These are phyloP conservation scores for Pseudomyrmex sp. DNA, from an alignment of 1,140 invertebrate genomes.

Conservation along the genomic window DNA sequence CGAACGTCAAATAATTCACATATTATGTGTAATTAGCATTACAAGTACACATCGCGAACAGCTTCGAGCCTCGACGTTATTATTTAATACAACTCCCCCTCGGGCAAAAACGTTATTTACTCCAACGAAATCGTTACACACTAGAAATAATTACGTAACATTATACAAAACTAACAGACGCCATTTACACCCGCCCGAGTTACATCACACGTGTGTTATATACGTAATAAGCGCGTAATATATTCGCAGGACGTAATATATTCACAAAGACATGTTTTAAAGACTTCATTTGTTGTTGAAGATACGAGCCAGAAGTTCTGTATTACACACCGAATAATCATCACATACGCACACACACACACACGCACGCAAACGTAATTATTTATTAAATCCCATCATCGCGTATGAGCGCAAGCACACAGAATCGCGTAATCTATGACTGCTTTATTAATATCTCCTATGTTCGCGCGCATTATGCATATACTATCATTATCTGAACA, in stretches of 20 bases:
- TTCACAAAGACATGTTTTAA: not conserved
- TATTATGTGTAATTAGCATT: not conserved
- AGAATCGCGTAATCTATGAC: not conserved
- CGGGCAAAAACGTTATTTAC: slow-evolving; percentile 16
- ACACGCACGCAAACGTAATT: slow-evolving; percentile 17
- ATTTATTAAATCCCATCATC: slow-evolving; percentile 22
- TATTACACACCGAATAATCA: not conserved
- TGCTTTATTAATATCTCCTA: slow-evolving; percentile 11
- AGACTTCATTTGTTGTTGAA: not conserved
- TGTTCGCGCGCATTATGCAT: not conserved
- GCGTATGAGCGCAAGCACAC: not conserved
- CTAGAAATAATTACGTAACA: not conserved
- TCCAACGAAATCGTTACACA: not conserved
- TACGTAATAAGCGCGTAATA: not conserved
- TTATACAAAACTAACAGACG: slow-evolving; percentile 31
- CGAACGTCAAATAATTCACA: not conserved
- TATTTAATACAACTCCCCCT: not conserved
- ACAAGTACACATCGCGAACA: slow-evolving; percentile 1
- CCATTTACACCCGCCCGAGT: not conserved
- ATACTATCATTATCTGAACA: slow-evolving; percentile 16
- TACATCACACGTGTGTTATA: not conserved
- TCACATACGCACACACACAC: not conserved
- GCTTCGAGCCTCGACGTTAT: not conserved
- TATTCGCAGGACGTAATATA: not conserved
- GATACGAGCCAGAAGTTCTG: not conserved